Base-by-base conservation (phyloP, 1,140 invertebrate species). In the Aphidius ervi region DNA sequence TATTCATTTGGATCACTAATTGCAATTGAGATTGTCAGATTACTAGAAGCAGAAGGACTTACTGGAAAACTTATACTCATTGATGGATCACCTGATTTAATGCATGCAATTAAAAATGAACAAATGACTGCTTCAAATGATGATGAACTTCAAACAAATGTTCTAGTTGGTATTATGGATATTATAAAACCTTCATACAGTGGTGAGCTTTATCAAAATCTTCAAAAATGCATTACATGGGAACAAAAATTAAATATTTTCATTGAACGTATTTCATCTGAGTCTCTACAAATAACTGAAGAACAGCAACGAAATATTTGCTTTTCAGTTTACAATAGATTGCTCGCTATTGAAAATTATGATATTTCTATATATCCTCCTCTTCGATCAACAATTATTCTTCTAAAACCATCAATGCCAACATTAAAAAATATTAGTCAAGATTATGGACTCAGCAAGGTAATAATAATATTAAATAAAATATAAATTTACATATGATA, bases 321-420 rank as follows among this genome's bases (percentile, higher is more conserved):
- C 6, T 67, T 65, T 1, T 75, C 77, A 3, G 73, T 82, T 58
- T 88, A 83, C 63, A 80, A 82, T 31, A 74, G 87, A 23, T 58
- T 89, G 0, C 77, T 82, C 62, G 82, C 85, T 23, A 55, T 87
- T 0, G 61, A 81, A 0, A 69, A 74, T 2, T 87, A 84, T 63
- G 77, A 85, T 56, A 31, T 62, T 0, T 63, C 65, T 6, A 45
- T 67, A 7, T 10, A 68, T 5, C 70, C 72, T 1, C 73, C 70
- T 16, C 55, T 86, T 4, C 84, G 83, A 68, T 82, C 87, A 0
- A 80, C 82, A 1, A 83, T 89, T 5, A 81, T 78, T 6, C 76
- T 92, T 6, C 72, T 90, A 5, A 84, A 86, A 63, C 87, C 90
- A 0, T 83, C 81, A 5, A 74, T 83, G 37, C 73, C 73, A 9